phyloP scores from a whole-genome alignment of 2,113 vertebrate genomes.

The Tragelaphus imberbis region DNA sequence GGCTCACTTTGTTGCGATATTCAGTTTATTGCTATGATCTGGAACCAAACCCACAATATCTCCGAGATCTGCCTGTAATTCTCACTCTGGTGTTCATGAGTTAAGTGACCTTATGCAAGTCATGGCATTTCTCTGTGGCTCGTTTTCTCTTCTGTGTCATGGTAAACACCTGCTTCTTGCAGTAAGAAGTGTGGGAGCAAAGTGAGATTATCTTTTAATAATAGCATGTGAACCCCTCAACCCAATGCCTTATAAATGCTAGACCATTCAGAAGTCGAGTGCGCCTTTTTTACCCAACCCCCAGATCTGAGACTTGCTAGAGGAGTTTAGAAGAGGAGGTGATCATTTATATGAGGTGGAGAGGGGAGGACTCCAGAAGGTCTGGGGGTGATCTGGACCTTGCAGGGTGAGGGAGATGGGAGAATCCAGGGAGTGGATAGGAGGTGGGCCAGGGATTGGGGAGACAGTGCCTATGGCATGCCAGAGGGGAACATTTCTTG shows the following conservation, averaged over 20 bases:
- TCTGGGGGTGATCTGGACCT: background rate
- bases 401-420: background rate
- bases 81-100: background rate
- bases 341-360: background rate
- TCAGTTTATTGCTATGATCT: background rate
- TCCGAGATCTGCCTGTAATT: background rate
- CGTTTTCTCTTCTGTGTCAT: background rate
- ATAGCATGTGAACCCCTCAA: background rate
- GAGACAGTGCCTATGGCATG: accelerated
- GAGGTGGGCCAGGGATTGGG: background rate
- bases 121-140: background rate
- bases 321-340: background rate
- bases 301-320: background rate
- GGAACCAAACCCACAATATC: background rate
- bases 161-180: background rate
- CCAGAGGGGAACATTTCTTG: background rate
- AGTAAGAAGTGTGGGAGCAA: background rate
- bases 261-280: background rate
- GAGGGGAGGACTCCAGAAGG: background rate
- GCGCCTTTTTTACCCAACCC: background rate
- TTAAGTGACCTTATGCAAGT: background rate
- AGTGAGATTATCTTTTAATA: background rate
- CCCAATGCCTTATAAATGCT: background rate
- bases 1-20: background rate
- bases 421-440: background rate